Evolutionary conservation across 2,888 invertebrate species (phyloP), one percentile per base, ranked within the genome.

Genomic region (Stictocephala bisonia): DNA sequence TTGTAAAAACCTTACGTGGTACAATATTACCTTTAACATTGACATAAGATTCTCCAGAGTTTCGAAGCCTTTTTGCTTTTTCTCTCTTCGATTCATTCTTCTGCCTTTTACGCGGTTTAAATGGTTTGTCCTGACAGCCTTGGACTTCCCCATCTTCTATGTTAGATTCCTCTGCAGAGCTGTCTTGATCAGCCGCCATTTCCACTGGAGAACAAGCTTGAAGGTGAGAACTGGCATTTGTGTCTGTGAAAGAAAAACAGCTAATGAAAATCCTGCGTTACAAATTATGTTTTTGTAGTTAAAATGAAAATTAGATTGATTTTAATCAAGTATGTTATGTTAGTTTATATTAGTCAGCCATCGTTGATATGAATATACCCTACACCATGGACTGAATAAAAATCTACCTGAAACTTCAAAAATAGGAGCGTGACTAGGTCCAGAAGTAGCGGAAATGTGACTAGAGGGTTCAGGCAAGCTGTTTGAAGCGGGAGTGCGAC

Each of bases 21-120:
- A 72, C 67, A 31, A 72, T 27, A 67, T 67, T 72, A 20, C 72
- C 72, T 50, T 72, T 72, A 20, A 72, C 53, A 67, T 72, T 72
- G 0, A 72, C 22, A 27, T 72, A 72, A 9, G 50, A 31, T 53
- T 72, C n/a, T 20, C 72, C 72, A 22, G 50, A 22, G 50, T 66
- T 72, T 18, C 60, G 48, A 35, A 72, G 72, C 51, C 35, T 64
- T 24, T 72, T 72, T 24, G 66, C 72, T 40, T 31, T 50, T 26
- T 2, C 66, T 27, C 72, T 72, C n/a, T 18, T 66, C 7, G 51
- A 72, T 26, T 40, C 72, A 53, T 53, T 41, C 22, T 35, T 72
- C 18, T 72, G 72, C 31, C 64, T 27, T 66, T 72, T 66, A 4
- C 51, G 3, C 26, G 66, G 66, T 18, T 72, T 72, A 11, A 72